These are phyloP conservation scores for Prenolepis imparis DNA, from an alignment of 2,888 invertebrate genomes.

Conservation along the genomic window DNA sequence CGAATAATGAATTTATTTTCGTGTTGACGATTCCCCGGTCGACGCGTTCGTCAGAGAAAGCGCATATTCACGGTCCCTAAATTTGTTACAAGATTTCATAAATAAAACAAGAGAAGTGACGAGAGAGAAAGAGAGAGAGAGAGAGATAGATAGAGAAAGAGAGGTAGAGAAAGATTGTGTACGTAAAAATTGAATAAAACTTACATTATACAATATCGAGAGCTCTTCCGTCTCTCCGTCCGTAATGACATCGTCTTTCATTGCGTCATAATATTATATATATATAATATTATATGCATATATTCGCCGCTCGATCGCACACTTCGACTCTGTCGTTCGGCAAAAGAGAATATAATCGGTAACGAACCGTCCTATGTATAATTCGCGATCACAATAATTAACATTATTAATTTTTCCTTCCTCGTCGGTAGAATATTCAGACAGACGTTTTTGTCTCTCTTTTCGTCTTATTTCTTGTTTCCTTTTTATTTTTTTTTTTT, in stretches of 20 bases:
- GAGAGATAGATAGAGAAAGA: background rate
- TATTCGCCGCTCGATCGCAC: slow-evolving; percentile 41
- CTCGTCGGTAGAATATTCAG: slow-evolving; percentile 5
- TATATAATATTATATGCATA: background rate
- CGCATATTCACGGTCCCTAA: background rate
- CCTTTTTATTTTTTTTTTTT: slow-evolving; percentile 27
- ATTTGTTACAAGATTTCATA: slow-evolving; percentile 42
- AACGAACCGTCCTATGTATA: slow-evolving; percentile 24
- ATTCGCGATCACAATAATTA: slow-evolving; percentile 29
- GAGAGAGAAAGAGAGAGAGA: background rate
- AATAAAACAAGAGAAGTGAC: slow-evolving; percentile 29
- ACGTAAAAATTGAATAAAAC: slow-evolving; percentile 48
- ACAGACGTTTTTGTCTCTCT: background rate
- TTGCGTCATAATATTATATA: background rate
- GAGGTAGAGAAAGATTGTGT: background rate
- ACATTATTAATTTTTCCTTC: no score
- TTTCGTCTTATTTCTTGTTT: slow-evolving; percentile 9
- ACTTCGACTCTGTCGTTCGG: slow-evolving; percentile 37
- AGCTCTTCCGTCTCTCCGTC: slow-evolving; percentile 42
- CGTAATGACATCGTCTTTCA: slow-evolving; percentile 30
- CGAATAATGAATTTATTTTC: background rate
- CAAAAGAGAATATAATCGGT: slow-evolving; percentile 27
- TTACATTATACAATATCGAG: slow-evolving; percentile 55
- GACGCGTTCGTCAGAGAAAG: slow-evolving; percentile 6
- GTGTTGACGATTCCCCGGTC: slow-evolving; percentile 30